These are phyloP conservation scores for Listronotus bonariensis DNA, from an alignment of 1,140 invertebrate species.

Conservation along the genomic window DNA sequence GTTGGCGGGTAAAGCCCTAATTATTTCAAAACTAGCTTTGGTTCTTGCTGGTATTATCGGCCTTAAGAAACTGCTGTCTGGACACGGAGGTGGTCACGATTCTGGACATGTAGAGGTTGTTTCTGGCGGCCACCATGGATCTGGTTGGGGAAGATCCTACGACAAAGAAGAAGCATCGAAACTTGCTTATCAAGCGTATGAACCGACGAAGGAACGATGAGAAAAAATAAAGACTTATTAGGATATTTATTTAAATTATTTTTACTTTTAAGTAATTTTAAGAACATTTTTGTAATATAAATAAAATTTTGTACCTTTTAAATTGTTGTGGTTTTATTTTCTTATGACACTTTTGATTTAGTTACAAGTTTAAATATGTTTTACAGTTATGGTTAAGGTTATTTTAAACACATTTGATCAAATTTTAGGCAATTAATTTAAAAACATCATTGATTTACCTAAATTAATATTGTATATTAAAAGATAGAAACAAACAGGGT, in stretches of 20 bases:
- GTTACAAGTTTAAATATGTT: too few relatives aligned
- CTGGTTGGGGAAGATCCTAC: slow-evolving; percentile 72
- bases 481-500: too few relatives aligned
- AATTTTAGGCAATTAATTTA: too few relatives aligned
- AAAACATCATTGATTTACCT: too few relatives aligned
- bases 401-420: too few relatives aligned
- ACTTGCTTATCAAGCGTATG: slow-evolving; percentile 68
- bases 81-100: slow-evolving; percentile 59
- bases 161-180: slow-evolving; percentile 64
- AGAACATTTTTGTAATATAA: slow-evolving; percentile 27
- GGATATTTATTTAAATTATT: slow-evolving; percentile 50
- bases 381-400: too few relatives aligned
- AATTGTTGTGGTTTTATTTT: not conserved
- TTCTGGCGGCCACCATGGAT: slow-evolving; percentile 69
- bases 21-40: slow-evolving; percentile 80
- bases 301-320: slow-evolving; percentile 15
- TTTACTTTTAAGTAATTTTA: slow-evolving; percentile 31
- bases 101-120: slow-evolving; percentile 72
- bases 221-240: slow-evolving; percentile 19
- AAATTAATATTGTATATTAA: too few relatives aligned
- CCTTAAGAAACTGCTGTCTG: slow-evolving; percentile 76
- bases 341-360: too few relatives aligned
- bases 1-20: slow-evolving; percentile 80
- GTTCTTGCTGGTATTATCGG: slow-evolving; percentile 82
- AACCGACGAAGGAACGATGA: slow-evolving; percentile 50